Percentiles rank a stretch among this genome's conserved stretches.
These are phyloP conservation scores for Hipparchia semele DNA, from an alignment of 2,888 invertebrate species.

Conservation along the genomic window DNA sequence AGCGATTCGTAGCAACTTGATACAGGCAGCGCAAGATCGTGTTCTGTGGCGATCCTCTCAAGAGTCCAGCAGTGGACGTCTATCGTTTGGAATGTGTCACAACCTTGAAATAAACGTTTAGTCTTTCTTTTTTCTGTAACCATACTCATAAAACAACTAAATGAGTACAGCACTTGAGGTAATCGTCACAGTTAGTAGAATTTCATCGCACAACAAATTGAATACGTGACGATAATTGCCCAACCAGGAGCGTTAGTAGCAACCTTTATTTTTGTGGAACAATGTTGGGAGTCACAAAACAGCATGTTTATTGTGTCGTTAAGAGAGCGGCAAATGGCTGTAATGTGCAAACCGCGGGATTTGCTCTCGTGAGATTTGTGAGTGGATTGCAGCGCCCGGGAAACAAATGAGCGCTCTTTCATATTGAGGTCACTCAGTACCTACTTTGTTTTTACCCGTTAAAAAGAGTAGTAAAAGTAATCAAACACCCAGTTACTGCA, in stretches of 20 bases:
- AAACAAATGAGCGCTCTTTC: conserved; percentile 36
- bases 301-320: conserved; percentile 39
- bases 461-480: conserved; percentile 3
- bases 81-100: too few relatives aligned
- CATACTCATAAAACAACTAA: not conserved
- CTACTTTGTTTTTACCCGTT: conserved; percentile 5
- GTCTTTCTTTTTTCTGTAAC: too few relatives aligned
- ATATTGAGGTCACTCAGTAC: conserved; percentile 23
- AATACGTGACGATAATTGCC: conserved; percentile 18
- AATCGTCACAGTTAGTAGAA: conserved; percentile 19
- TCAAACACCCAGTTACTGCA: not conserved
- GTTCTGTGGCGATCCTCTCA: too few relatives aligned
- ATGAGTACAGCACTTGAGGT: conserved; percentile 5
- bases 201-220: conserved; percentile 16
- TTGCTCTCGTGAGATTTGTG: conserved; percentile 43
- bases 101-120: too few relatives aligned
- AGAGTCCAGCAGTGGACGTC: too few relatives aligned
- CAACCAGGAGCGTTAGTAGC: conserved; percentile 11
- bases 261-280: conserved; percentile 24
- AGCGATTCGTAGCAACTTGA: too few relatives aligned
- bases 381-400: conserved; percentile 52
- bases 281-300: conserved; percentile 31
- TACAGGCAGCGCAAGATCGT: too few relatives aligned
- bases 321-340: conserved; percentile 44
- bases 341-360: conserved; percentile 59